Evolutionary conservation across 1,140 invertebrate species (phyloP).

Genomic region (Brachionus manjavacas): DNA sequence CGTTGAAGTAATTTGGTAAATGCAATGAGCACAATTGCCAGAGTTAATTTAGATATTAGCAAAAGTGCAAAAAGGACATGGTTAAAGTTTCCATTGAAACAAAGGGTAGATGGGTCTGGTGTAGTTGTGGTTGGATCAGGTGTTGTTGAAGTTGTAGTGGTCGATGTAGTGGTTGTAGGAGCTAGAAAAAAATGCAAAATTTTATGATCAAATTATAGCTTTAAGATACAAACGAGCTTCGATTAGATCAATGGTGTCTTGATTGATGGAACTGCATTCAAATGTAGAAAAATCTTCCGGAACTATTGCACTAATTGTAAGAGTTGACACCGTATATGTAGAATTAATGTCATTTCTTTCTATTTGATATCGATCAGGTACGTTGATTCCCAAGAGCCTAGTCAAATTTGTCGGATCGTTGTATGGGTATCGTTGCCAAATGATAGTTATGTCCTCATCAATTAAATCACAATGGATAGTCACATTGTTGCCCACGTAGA

Average conservation of each 20-base stretch:
- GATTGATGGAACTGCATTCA: background rate
- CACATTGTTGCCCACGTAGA: conserved; percentile 4
- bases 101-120: background rate
- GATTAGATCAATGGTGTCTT: background rate
- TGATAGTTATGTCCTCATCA: background rate
- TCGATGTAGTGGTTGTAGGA: conserved; percentile 1
- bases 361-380: background rate
- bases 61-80: conserved; percentile 5
- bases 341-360: background rate
- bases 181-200: background rate
- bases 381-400: background rate
- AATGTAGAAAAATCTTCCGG: conserved; percentile 17
- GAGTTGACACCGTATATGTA: conserved; percentile 5
- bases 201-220: background rate
- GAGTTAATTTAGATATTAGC: background rate
- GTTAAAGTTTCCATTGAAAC: conserved; percentile 37
- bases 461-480: background rate
- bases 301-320: background rate
- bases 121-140: background rate
- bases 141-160: background rate
- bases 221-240: background rate
- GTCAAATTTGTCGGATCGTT: background rate
- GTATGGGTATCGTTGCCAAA: conserved; percentile 7
- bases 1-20: conserved; percentile 25
- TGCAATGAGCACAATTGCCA: conserved; percentile 4